Evolutionary conservation across 2,888 invertebrate genomes (phyloP).

Genomic region (Hydrotaea diabolus): DNA sequence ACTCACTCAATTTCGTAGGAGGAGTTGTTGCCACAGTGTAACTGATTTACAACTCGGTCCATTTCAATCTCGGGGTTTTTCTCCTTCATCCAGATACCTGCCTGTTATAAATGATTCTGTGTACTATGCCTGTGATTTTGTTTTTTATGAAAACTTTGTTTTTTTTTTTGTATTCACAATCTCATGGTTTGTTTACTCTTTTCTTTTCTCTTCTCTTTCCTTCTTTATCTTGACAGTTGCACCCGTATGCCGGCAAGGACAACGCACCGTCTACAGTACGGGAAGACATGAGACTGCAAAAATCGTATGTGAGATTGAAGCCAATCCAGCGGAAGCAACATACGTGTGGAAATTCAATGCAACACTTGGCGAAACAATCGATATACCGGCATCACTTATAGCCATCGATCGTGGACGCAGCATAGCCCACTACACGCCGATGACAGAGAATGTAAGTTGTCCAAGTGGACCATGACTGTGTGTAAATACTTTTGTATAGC

Average conservation of each 20-base stretch:
- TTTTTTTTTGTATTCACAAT: not conserved
- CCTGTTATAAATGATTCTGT: conserved; percentile 7
- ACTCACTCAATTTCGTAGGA: too few species aligned
- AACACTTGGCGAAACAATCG: conserved; percentile 85
- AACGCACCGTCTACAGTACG: conserved; percentile 87
- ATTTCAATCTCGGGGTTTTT: not conserved
- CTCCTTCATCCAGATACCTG: not conserved
- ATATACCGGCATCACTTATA: conserved; percentile 85
- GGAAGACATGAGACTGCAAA: conserved; percentile 86
- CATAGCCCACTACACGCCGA: conserved; percentile 86
- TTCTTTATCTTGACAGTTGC: conserved; percentile 82
- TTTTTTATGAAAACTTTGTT: too few species aligned
- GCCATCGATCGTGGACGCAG: conserved; percentile 85
- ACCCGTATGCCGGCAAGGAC: conserved; percentile 87
- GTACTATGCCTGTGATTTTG: too few species aligned
- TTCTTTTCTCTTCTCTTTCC: not conserved
- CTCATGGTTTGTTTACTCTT: not conserved
- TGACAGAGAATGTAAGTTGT: conserved; percentile 83
- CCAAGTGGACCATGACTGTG: not conserved
- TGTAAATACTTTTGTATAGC: not conserved
- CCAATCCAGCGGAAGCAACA: conserved; percentile 86
- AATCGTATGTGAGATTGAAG: conserved; percentile 88
- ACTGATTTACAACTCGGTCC: not conserved
- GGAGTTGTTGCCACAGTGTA: not conserved
- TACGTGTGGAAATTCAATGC: conserved; percentile 91